These are phyloP conservation scores for Dasyprocta punctata DNA, from an alignment of 2,113 vertebrate species.

Conservation along the genomic window DNA sequence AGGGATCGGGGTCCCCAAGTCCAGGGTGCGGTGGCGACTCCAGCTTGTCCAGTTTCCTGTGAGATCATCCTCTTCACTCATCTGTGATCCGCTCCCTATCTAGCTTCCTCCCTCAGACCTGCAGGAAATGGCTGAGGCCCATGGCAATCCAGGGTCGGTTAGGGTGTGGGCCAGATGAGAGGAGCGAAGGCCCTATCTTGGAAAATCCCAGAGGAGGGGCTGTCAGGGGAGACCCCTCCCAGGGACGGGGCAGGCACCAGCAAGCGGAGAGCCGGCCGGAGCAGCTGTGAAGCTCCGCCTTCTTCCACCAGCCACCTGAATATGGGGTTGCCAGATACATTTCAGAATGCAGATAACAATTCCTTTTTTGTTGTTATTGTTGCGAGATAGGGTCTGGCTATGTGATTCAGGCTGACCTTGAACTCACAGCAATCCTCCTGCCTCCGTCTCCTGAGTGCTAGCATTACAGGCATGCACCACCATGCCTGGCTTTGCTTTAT, in stretches of 20 bases:
- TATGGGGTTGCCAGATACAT: neutral
- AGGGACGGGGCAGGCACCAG: neutral
- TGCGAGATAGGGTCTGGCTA: too few species aligned
- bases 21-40: neutral
- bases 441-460: neutral
- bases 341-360: neutral
- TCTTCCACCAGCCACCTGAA: neutral
- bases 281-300: neutral
- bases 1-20: neutral
- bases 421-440: neutral
- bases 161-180: neutral
- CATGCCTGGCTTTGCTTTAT: neutral
- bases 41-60: constrained; percentile 22
- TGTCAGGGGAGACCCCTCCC: too few species aligned
- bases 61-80: neutral
- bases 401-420: neutral
- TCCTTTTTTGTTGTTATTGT: neutral
- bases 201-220: neutral
- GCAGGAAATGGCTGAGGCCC: neutral
- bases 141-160: neutral
- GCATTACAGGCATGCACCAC: neutral
- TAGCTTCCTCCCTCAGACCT: neutral
- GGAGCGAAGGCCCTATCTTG: neutral
- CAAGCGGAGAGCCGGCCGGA: neutral
- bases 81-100: neutral